Base-by-base conservation (phyloP, 2,113 vertebrate genomes). In the Bubalus kerabau region DNA sequence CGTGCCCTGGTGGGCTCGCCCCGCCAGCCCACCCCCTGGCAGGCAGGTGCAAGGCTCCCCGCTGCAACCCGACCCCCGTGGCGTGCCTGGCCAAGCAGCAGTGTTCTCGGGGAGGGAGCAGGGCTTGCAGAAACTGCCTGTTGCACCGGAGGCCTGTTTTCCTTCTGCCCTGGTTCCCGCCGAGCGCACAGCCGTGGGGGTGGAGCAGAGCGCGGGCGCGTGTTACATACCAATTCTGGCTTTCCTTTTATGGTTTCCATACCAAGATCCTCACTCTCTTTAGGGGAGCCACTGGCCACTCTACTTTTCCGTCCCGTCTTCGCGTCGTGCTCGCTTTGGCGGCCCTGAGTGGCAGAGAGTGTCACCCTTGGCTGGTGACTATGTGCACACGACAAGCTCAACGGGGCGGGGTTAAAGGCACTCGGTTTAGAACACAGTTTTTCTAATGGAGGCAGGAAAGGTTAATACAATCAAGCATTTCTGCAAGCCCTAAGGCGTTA, bases 231-330 rank as follows among this genome's bases (percentile, higher is more conserved):
- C 94, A 91, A 56, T 16, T 98, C 98, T 94, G 97, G 89, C 97
- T 98, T 98, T 98, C 96, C 98, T 98, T 96, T 98, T 97, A 98
- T 24, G 84, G 97, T 84, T 97, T 98, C 98, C 97, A 97, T 88
- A 98, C 98, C 96, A 98, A 98, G 93, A 93, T 96, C 97, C 98
- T 97, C 71, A 98, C 87, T 98, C 96, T 98, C 98, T 98, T 97
- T 98, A 98, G 64, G 96, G 97, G 87, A 98, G 98, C 98, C 97
- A 98, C 92, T 96, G 96, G 92, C 83, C 0, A 7, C 95, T 98
- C 98, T 97, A 97, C 90, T 98, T 97, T 96, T 97, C 96, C 7
- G 1, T 97, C 97, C 97, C 81, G 74, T 98, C 98, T 98, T 98
- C 15, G 0, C 92, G 87, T 98, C 78, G 0, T 46, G 97, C 96